Conservation (phyloP, 2,888 invertebrate species). For the Erpobdella octoculata region DNA sequence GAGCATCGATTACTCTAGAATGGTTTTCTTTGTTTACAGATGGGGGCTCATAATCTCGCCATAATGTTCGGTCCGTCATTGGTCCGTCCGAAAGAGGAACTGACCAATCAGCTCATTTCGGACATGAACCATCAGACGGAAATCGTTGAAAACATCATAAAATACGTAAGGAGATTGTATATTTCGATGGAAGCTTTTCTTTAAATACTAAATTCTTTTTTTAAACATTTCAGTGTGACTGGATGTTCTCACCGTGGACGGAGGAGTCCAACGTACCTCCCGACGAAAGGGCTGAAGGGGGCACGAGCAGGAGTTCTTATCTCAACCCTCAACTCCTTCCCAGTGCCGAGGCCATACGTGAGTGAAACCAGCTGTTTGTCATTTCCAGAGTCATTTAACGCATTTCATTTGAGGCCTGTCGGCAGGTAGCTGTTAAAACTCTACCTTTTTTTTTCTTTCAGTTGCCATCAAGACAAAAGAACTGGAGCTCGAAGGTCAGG, state of each 20-base stretch:
- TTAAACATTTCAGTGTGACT: slow-evolving; percentile 8
- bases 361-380: not conserved
- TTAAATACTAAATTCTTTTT: not conserved
- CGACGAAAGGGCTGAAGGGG: not conserved
- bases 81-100: slow-evolving; percentile 12
- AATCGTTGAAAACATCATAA: slow-evolving; percentile 23
- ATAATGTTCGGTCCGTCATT: slow-evolving; percentile 27
- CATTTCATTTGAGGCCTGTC: not conserved
- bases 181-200: not conserved
- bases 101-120: slow-evolving; percentile 12
- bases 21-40: not conserved
- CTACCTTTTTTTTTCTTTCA: not conserved
- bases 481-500: not conserved
- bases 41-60: slow-evolving; percentile 26
- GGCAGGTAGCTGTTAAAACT: not conserved
- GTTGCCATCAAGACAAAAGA: slow-evolving; percentile 8
- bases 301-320: not conserved
- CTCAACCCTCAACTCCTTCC: not conserved
- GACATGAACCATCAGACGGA: slow-evolving; percentile 24
- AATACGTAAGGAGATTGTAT: slow-evolving; percentile 12
- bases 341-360: not conserved
- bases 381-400: too few relatives aligned
- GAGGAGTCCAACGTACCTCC: not conserved
- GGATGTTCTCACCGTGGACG: slow-evolving; percentile 5
- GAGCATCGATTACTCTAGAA: not conserved